phyloP scores from a whole-genome alignment of 2,888 invertebrate species.

The Biston stratarius region DNA sequence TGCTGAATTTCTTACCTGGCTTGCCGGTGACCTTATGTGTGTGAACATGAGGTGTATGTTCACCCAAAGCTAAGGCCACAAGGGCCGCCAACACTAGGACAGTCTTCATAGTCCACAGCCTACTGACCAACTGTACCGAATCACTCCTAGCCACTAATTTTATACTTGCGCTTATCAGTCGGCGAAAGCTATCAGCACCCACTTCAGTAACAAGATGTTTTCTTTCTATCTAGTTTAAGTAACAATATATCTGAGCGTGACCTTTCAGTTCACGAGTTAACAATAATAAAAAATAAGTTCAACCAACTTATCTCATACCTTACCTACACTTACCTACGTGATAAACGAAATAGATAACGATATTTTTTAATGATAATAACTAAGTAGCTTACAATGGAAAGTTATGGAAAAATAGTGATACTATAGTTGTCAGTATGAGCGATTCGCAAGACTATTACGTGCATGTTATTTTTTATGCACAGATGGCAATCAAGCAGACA shows the following conservation, averaged over 20 bases:
- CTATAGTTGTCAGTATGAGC: too few relatives aligned
- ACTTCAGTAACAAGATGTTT: conserved; percentile 20
- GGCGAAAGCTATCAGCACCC: conserved; percentile 23
- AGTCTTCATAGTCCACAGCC: conserved; percentile 77
- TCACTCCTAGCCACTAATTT: conserved; percentile 33
- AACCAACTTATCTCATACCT: conserved; percentile 11
- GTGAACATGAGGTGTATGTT: conserved; percentile 51
- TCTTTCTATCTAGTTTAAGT: conserved; percentile 20
- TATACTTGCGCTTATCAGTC: conserved; percentile 48
- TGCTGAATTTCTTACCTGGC: conserved; percentile 51
- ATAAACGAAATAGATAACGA: conserved; percentile 1
- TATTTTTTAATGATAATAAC: neutral
- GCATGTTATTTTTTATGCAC: too few relatives aligned
- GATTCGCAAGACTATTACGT: too few relatives aligned
- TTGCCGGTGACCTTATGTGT: conserved; percentile 52
- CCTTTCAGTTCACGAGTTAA: conserved; percentile 16
- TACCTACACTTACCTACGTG: conserved; percentile 3
- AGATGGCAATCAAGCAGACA: too few relatives aligned
- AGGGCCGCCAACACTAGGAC: conserved; percentile 74
- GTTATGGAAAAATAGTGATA: neutral
- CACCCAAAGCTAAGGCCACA: conserved; percentile 70
- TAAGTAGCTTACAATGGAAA: conserved; percentile 7
- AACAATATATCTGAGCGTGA: conserved; percentile 11
- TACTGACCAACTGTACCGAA: conserved; percentile 68
- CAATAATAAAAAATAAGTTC: conserved; percentile 16